Evolutionary conservation across 2,797 vertebrate genomes (phyloP), one percentile per base, ranked within the genome.

Genomic region (Galaxias olidus): DNA sequence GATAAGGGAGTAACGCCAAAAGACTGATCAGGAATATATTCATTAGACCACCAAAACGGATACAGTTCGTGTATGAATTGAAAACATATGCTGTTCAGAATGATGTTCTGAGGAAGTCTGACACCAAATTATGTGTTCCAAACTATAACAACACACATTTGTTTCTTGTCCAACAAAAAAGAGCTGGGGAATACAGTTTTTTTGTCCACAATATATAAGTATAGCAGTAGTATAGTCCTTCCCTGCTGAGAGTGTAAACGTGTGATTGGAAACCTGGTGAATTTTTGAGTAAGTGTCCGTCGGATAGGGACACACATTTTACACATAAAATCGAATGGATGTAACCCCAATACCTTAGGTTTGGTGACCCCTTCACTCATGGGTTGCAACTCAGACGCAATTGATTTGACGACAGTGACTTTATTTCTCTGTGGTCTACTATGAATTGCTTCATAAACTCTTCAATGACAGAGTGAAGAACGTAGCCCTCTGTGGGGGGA

Each of bases 381-480:
- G 56, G 44, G 17, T 1, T 17, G 30, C 63, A 65, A 65, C 55
- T 53, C 44, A 56, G 63, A 67, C 68, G 58, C 60, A 62, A 70
- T 69, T 49, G 43, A n/a, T 45, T 69, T 61, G 65, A 48, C 63
- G 61, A 42, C 65, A 71, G 58, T 61, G 61, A 68, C 56, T 61
- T 70, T 61, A 68, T 56, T 17, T 55, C 68, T 63, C 64, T 66
- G 20, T 41, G 15, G 47, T 53, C 61, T 61, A 62, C 47, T 56
- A 48, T 51, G 73, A 73, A 78, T 69, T 63, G 59, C 61, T 61
- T 69, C 48, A 59, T 66, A 63, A 74, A 76, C 67, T 67, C 66
- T 78, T 79, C 56, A 55, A 46, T 62, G 69, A 73, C 74, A 49
- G 64, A 70, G 80, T 73, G 69, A 69, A 61, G 65, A 69, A 74